Percentiles rank a stretch among this genome's conserved stretches.
Evolutionary conservation across 2,797 vertebrate species (phyloP).

Genomic region (Betta splendens): DNA sequence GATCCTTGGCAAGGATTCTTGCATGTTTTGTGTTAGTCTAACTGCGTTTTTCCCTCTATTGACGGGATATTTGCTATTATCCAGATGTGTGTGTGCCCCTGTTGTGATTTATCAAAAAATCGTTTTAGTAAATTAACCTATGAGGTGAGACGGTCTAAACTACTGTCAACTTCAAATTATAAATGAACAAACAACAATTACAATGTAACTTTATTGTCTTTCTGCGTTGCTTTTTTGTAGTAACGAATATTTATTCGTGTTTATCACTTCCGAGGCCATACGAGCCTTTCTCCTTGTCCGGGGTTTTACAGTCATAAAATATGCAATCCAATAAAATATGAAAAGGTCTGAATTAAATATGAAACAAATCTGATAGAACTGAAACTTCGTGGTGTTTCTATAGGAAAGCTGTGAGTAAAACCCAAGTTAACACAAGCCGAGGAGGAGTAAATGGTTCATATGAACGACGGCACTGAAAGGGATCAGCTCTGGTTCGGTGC

Average conservation of each 20-base stretch:
- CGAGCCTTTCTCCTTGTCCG: constrained; percentile 53
- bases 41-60: background rate
- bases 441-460: background rate
- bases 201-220: background rate
- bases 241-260: constrained; percentile 40
- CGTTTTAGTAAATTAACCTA: background rate
- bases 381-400: constrained; percentile 8
- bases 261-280: constrained; percentile 45
- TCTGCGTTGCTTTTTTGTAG: background rate
- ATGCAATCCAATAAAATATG: constrained; percentile 71
- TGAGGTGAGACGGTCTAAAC: background rate
- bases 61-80: background rate
- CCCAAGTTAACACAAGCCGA: background rate
- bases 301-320: constrained; percentile 62
- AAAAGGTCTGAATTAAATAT: constrained; percentile 68
- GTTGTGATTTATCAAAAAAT: background rate
- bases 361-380: constrained; percentile 56
- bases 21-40: background rate
- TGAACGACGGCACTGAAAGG: background rate
- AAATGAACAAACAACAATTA: background rate
- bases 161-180: background rate
- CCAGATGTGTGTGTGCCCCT: background rate
- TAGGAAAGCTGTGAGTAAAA: background rate
- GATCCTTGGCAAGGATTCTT: background rate
- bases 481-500: background rate